A percentile compares a stretch with the other conserved stretches of the same genome.
phyloP scores from a whole-genome alignment of 2,888 invertebrate species.

The Dermolepida albohirtum region DNA sequence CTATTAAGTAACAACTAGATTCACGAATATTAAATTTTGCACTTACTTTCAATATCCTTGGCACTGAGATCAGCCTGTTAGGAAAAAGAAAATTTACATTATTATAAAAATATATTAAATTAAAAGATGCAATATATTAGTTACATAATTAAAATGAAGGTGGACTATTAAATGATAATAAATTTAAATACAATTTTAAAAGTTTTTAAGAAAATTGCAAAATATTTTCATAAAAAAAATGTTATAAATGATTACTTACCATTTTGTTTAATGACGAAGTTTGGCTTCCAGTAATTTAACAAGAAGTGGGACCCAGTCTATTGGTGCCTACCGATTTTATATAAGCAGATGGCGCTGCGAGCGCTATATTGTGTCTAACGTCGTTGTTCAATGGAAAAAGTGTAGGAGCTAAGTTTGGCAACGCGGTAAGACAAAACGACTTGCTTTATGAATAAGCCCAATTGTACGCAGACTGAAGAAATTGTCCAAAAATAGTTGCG shows the following conservation, averaged over 20 bases:
- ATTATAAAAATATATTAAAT: conserved; percentile 22
- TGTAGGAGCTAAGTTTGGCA: conserved; percentile 49
- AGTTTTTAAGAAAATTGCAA: too few species aligned
- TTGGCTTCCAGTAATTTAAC: conserved; percentile 81
- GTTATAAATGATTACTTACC: conserved; percentile 40
- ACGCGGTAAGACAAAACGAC: conserved; percentile 42
- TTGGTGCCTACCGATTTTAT: conserved; percentile 79
- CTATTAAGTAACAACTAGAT: conserved; percentile 24
- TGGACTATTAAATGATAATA: too few species aligned
- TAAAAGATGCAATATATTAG: background rate
- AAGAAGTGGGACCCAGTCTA: conserved; percentile 81
- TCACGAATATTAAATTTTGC: conserved; percentile 19
- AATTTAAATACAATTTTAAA: too few species aligned
- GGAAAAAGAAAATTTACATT: conserved; percentile 52
- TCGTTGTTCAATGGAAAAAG: conserved; percentile 44
- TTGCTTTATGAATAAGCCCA: conserved; percentile 19
- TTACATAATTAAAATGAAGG: conserved; percentile 13
- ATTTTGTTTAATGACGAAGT: conserved; percentile 55
- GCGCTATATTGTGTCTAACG: conserved; percentile 42
- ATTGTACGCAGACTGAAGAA: conserved; percentile 9
- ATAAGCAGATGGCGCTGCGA: conserved; percentile 78
- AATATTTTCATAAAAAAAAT: too few species aligned
- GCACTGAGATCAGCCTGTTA: conserved; percentile 88
- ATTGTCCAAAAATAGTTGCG: conserved; percentile 29
- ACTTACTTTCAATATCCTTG: conserved; percentile 92